These are phyloP conservation scores for Euproctis similis DNA, from an alignment of 2,888 invertebrate species.

Conservation along the genomic window DNA sequence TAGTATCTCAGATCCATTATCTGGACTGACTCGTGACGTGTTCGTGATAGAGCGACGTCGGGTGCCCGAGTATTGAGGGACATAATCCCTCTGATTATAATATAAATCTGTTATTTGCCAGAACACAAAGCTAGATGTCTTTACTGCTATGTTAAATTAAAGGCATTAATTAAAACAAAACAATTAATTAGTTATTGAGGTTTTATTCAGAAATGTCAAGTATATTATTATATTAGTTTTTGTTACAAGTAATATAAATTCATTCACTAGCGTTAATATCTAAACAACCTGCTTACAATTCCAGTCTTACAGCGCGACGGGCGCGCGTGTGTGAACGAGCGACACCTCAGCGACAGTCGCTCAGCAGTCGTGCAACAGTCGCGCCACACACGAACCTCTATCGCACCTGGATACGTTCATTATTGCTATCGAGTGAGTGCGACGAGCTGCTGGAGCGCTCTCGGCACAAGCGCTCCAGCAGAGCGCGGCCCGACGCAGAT, in stretches of 20 bases:
- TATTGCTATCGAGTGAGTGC: too few species aligned
- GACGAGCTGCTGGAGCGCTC: neutral
- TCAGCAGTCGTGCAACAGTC: neutral
- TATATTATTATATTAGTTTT: conserved; percentile 50
- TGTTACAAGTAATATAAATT: conserved; percentile 54
- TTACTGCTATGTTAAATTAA: neutral
- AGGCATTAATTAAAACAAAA: conserved; percentile 24
- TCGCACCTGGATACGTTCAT: conserved; percentile 9
- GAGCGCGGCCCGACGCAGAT: conserved; percentile 32
- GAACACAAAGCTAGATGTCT: neutral
- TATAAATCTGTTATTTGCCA: neutral
- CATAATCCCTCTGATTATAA: neutral
- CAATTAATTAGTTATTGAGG: conserved; percentile 27
- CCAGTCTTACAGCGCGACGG: conserved; percentile 38
- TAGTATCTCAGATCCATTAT: too few species aligned
- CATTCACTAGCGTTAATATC: conserved; percentile 54
- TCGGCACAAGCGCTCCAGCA: neutral
- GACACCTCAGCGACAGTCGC: neutral
- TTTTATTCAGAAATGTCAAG: conserved; percentile 63
- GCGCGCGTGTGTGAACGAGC: conserved; percentile 9
- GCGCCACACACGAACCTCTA: conserved; percentile 1
- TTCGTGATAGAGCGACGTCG: neutral
- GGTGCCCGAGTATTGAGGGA: neutral
- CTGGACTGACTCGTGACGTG: too few species aligned
- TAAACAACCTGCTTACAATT: conserved; percentile 60